Base-by-base conservation (phyloP, 2,797 vertebrate genomes). In the Luscinia luscinia region DNA sequence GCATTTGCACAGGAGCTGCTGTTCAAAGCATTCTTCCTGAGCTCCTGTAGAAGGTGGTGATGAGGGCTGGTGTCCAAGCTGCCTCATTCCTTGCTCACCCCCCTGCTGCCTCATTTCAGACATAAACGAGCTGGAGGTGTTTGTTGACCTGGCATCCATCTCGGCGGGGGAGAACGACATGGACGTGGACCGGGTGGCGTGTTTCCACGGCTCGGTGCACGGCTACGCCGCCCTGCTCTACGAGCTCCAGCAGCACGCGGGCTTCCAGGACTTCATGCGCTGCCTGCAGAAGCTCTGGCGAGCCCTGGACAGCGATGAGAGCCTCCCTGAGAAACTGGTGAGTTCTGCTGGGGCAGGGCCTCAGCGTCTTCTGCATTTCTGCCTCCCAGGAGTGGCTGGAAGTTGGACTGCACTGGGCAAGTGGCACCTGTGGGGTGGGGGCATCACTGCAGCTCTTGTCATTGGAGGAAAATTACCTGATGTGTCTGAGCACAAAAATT, bases 101-200 rank as follows among this genome's bases (percentile, higher is more conserved):
- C 1, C 4, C 8, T 13, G 23, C 46, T 75, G 22, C 34, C 64
- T 46, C n/a, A 17, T 43, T 67, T 41, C 81, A 99, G 99, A 98
- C 95, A 98, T 99, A 49, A 99, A 98, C 18, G 99, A 99, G 95
- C 94, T 99, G 96, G 99, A 99, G 93, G 99, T 99, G 21, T 99
- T 99, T 78, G 99, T 99, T 77, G 99, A 99, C 96, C 93, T 99
- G 97, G 99, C 99, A 1, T 99, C 99, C 70, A 99, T 99, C 93
- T 99, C 99, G n/a, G 99, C 99, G 15, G 99, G 99, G 82, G 99
- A 99, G 97, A 99, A 99, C 6, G 99, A 99, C 97, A 98, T 99
- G 96, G 99, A 99, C 1, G 99, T 99, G 82, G 99, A 99, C 94
- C 98, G 99, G 0, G 99, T 99, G 13, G 98, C 99, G 8, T 99